Base-by-base conservation (phyloP, 2,113 vertebrate genomes). In the Ptilonorhynchus violaceus region DNA sequence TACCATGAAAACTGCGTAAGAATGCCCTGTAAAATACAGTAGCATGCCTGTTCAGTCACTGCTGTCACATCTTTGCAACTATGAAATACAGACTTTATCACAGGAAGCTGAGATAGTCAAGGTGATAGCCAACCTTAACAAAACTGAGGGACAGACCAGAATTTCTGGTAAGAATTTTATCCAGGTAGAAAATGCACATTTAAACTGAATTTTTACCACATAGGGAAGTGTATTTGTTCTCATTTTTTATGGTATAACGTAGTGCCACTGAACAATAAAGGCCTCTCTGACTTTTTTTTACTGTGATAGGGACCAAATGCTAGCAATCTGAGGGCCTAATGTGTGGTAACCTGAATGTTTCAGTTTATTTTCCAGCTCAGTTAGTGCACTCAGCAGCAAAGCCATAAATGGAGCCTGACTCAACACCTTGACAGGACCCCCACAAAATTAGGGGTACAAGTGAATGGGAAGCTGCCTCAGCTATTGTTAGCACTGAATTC, bases 401-500 rank as follows among this genome's bases (percentile, higher is more conserved):
- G 95, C 96, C 96, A 97, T 97, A 97, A 59, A 76, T 10, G 47
- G 58, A 96, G 70, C 52, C 47, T 79, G 56, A 94, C 46, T 85
- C 42, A 87, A 80, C 85, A 94, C 81, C 82, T 81, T 88, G 85
- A 72, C 50, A 81, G 39, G 1, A 76, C 39, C 47, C 76, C 67
- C 47, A 6, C 22, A 35, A 58, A 64, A 83, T 28, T 11, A 52
- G 62, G 78, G 88, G 39, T 59, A 21, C 33, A 76, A 90, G 16
- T 39, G 42, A 91, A 62, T 6, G 68, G 68, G 63, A 92, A 89
- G 75, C 73, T 96, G 76, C 62, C 91, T 90, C 79, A 69, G 90
- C 69, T 89, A 11, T 49, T 92, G 91, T 96, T 95, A 96, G 94
- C 91, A 94, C 95, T 95, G 91, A 81, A 79, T 92, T 96, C 96